These are phyloP conservation scores for Monoplex corrugatus DNA, from an alignment of 2,888 invertebrate genomes.

Conservation along the genomic window DNA sequence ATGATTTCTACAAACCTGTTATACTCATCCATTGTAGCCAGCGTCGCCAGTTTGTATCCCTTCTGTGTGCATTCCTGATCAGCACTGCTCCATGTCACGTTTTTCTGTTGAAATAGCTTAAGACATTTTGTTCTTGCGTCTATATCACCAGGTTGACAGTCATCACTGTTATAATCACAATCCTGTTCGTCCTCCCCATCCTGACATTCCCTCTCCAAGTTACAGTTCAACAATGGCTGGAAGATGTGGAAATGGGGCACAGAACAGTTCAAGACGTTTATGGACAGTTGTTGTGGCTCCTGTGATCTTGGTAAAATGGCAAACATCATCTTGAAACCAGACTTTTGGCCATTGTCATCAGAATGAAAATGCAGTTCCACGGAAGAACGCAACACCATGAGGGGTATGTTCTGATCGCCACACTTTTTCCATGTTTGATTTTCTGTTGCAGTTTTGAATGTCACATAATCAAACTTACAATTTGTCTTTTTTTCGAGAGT, in stretches of 20 bases:
- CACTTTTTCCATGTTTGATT: not conserved
- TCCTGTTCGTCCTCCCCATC: conserved; percentile 1
- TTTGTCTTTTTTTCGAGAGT: not conserved
- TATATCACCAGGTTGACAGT: not conserved
- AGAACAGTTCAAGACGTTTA: conserved; percentile 1
- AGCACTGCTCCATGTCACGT: not conserved
- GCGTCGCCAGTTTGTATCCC: no score
- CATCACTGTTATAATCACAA: not conserved
- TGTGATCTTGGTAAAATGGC: not conserved
- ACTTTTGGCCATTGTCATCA: not conserved
- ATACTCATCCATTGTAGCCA: not conserved
- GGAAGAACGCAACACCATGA: not conserved
- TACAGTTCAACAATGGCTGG: not conserved
- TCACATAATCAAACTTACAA: not conserved
- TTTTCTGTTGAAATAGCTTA: not conserved
- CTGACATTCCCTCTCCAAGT: not conserved
- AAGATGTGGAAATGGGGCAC: conserved; percentile 11
- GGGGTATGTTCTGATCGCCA: not conserved
- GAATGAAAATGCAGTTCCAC: not conserved
- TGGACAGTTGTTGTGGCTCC: not conserved
- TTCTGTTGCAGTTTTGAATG: not conserved
- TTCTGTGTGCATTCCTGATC: not conserved
- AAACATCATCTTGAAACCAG: conserved; percentile 28
- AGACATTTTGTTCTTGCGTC: not conserved
- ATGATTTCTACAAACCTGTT: not conserved